Percentiles rank a stretch among this genome's conserved stretches.
Evolutionary conservation across 2,888 invertebrate species (phyloP).

Genomic region (Sinhomidia bicolor): DNA sequence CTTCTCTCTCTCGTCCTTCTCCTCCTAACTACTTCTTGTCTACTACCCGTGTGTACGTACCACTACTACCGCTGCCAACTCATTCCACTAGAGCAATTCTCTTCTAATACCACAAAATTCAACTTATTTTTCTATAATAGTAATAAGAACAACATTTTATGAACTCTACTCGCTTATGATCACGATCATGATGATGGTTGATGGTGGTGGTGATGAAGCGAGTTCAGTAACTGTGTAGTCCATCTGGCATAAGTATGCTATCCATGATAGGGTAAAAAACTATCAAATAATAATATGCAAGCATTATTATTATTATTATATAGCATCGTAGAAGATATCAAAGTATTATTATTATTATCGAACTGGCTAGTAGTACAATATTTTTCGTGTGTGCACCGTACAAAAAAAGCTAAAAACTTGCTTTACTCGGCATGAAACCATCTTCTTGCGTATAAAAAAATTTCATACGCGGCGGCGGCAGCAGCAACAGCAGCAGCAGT

Average conservation of each 20-base stretch:
- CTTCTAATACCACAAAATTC: slow-evolving; percentile 21
- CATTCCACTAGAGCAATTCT: neutral
- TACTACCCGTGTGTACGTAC: slow-evolving; percentile 45
- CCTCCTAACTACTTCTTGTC: slow-evolving; percentile 67
- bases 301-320: neutral
- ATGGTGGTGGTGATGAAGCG: slow-evolving; percentile 7
- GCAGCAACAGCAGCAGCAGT: too few relatives aligned
- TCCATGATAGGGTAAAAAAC: neutral
- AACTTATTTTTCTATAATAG: slow-evolving; percentile 16
- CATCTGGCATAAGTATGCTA: slow-evolving; percentile 45
- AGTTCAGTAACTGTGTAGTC: slow-evolving; percentile 38
- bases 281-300: slow-evolving; percentile 34
- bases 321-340: slow-evolving; percentile 49
- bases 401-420: too few relatives aligned
- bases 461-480: too few relatives aligned
- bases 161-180: slow-evolving; percentile 70
- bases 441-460: slow-evolving; percentile 31
- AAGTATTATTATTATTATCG: neutral
- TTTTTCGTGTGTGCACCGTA: neutral
- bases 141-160: slow-evolving; percentile 50
- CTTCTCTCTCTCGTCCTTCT: slow-evolving; percentile 71
- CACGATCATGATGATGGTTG: slow-evolving; percentile 29
- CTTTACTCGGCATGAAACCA: slow-evolving; percentile 55
- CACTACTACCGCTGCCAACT: slow-evolving; percentile 24
- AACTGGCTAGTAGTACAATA: neutral